Conservation (phyloP, 35 echinoderm and acorn worm genomes). For the Heliocidaris erythrogramma region DNA sequence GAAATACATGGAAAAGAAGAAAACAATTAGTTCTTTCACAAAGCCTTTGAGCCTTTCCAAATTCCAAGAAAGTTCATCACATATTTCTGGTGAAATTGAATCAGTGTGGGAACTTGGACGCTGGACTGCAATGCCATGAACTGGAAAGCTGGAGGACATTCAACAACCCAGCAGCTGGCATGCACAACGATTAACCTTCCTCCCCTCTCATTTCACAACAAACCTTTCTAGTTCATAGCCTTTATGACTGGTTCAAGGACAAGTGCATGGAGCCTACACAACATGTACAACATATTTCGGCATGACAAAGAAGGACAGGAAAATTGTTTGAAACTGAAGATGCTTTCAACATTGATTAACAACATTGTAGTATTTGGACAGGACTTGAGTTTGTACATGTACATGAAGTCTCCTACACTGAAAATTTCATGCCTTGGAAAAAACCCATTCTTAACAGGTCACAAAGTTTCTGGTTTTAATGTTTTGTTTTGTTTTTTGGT, state of each 20-base stretch:
- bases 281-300: too few relatives aligned
- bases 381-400: too few relatives aligned
- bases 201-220: conserved; percentile 1
- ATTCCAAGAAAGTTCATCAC: conserved; percentile 33
- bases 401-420: too few relatives aligned
- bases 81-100: conserved; percentile 30
- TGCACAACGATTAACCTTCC: conserved; percentile 2
- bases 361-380: too few relatives aligned
- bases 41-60: neutral
- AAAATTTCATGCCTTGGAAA: too few relatives aligned
- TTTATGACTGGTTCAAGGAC: neutral
- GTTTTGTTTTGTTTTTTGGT: too few relatives aligned
- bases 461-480: too few relatives aligned
- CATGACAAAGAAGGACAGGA: too few relatives aligned
- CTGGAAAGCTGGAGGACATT: conserved; percentile 1
- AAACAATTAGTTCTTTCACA: neutral
- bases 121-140: conserved; percentile 15
- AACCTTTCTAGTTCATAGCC: neutral
- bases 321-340: too few relatives aligned
- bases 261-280: neutral
- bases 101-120: conserved; percentile 26
- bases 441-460: too few relatives aligned
- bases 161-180: neutral
- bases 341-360: too few relatives aligned
- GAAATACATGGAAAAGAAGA: neutral